Evolutionary conservation across 2,888 invertebrate species (phyloP).

Genomic region (Pheosia tremula): DNA sequence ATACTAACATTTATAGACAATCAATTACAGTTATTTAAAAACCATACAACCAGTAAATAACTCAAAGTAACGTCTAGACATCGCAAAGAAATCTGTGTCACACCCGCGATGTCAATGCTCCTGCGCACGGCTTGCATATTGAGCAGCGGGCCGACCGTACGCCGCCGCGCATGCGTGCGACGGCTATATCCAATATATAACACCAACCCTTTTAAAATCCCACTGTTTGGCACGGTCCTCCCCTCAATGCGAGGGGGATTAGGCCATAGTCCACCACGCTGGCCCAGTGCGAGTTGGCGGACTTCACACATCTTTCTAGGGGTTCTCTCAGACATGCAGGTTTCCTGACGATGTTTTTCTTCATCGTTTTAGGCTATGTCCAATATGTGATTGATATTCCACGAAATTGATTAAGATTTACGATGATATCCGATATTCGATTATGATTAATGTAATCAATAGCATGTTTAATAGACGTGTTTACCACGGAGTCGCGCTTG

Average conservation of each 20-base stretch:
- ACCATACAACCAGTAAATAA: conserved; percentile 42
- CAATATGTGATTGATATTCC: conserved; percentile 24
- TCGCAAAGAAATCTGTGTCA: conserved; percentile 55
- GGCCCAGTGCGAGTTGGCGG: too few relatives aligned
- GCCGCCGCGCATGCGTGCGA: conserved; percentile 25
- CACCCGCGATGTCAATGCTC: conserved; percentile 59
- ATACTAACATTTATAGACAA: conserved; percentile 13
- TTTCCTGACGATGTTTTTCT: too few relatives aligned
- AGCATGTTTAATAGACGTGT: conserved; percentile 30
- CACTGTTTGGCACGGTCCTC: too few relatives aligned
- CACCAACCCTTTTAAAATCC: too few relatives aligned
- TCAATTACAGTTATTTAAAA: conserved; percentile 32
- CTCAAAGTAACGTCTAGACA: conserved; percentile 57
- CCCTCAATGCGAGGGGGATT: too few relatives aligned
- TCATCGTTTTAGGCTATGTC: too few relatives aligned
- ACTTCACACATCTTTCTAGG: too few relatives aligned
- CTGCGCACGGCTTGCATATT: conserved; percentile 53
- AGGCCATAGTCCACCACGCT: too few relatives aligned
- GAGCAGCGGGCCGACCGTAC: conserved; percentile 20
- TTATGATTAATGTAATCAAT: conserved; percentile 33
- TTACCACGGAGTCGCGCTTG: neutral
- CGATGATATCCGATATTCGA: conserved; percentile 27
- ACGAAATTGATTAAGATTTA: conserved; percentile 36
- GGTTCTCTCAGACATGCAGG: too few relatives aligned
- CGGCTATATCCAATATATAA: conserved; percentile 15